Conservation (phyloP, 2,797 vertebrate species). For the Bufotes viridis region DNA sequence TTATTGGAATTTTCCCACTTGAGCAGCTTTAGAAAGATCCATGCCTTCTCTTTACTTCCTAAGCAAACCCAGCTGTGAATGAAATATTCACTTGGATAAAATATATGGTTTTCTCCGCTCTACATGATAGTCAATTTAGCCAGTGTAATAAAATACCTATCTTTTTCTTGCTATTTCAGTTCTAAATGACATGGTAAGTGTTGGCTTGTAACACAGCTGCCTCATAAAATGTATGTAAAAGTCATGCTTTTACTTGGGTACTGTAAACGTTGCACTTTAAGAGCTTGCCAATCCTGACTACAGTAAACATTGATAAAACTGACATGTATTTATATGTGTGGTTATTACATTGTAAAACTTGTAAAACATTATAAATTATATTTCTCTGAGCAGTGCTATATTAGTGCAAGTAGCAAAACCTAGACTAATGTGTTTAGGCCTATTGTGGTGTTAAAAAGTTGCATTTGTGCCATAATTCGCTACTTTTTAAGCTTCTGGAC, state of each 20-base stretch:
- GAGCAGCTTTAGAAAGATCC: neutral
- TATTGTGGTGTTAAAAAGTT: too few species aligned
- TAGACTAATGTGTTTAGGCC: too few species aligned
- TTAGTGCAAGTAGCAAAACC: too few species aligned
- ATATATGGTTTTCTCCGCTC: conserved; percentile 26
- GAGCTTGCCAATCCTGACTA: neutral
- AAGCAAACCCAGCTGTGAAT: neutral
- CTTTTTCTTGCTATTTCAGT: neutral
- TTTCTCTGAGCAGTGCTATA: neutral
- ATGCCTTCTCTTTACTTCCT: neutral
- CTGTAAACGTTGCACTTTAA: neutral
- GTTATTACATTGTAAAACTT: neutral
- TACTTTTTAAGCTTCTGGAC: too few species aligned
- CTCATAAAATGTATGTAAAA: neutral
- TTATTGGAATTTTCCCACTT: neutral
- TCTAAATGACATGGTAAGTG: neutral
- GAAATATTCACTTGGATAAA: neutral
- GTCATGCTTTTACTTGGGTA: neutral
- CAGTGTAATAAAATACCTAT: conserved; percentile 42
- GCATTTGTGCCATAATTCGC: too few species aligned
- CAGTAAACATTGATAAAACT: neutral
- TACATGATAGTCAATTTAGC: neutral
- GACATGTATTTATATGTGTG: neutral
- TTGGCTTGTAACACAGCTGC: neutral
- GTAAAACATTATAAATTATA: neutral